phyloP scores from a whole-genome alignment of 2,888 invertebrate genomes.

The Dysmachus trigonus region DNA sequence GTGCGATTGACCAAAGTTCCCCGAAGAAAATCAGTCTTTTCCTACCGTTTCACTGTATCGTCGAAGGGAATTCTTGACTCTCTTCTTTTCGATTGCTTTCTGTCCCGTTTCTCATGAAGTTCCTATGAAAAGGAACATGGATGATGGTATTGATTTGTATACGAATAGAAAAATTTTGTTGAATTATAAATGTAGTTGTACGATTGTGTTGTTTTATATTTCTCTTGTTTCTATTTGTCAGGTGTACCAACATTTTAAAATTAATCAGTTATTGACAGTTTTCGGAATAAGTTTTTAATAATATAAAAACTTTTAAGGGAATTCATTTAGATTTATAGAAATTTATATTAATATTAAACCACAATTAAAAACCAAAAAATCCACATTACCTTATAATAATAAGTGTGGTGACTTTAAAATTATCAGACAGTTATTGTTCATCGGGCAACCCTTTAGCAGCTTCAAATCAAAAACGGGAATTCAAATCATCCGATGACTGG shows the following conservation, averaged over 20 bases:
- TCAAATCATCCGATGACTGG: background rate
- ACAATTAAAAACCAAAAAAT: too few species aligned
- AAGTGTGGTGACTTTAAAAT: background rate
- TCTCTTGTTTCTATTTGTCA: background rate
- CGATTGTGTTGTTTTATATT: background rate
- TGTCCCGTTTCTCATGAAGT: background rate
- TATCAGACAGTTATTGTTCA: background rate
- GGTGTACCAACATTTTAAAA: background rate
- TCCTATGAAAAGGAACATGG: background rate
- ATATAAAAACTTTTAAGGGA: too few species aligned
- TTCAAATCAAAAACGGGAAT: background rate
- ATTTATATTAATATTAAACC: too few species aligned
- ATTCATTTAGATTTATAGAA: too few species aligned
- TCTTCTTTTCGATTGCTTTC: slow-evolving; percentile 9
- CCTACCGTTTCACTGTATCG: background rate
- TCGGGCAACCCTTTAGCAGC: background rate
- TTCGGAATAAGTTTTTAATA: too few species aligned
- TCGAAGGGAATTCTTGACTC: background rate
- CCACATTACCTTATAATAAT: too few species aligned
- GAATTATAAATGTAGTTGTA: background rate
- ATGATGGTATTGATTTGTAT: background rate
- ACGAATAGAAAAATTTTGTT: background rate
- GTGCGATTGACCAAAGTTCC: background rate
- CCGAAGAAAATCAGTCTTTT: slow-evolving; percentile 12
- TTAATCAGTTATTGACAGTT: background rate